Evolutionary conservation across 2,113 vertebrate genomes (phyloP), one percentile per base, ranked within the genome.

Genomic region (Pomatostomus ruficeps): DNA sequence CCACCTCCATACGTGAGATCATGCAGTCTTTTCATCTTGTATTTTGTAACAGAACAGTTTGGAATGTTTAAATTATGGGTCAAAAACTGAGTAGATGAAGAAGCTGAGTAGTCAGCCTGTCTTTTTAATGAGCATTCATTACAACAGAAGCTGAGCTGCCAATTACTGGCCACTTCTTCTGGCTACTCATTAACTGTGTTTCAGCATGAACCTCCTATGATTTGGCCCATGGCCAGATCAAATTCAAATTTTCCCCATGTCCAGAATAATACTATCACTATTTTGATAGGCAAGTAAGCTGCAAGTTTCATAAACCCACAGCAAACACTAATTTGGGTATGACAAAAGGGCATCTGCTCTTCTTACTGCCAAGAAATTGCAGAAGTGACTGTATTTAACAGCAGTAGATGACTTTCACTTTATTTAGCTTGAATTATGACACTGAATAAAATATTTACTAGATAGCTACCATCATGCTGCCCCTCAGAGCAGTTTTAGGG

Each of bases 131-230:
- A 95, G 75, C 67, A 10, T 75, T 91, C 1, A 0, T 46, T 92
- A 35, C 59, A 83, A 65, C 75, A 80, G 88, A 80, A 82, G 59
- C 63, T 58, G 62, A 94, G 59, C 82, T 90, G 82, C 88, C 85
- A 88, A 91, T 95, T 95, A 94, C 63, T 90, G 85, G 36, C 45
- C 36, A 29, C 85, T 93, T 82, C 83, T 89, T 77, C 78, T 95
- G 71, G 71, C 38, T 76, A 83, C 82, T 94, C 88, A 90, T 97
- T 93, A 96, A 76, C 38, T 65, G 43, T 51, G 29, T 93, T 93
- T 77, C 85, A 91, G 88, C 35, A 28, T 79, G 63, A 88, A 85
- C 33, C 14, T 76, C 45, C 89, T 62, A 62, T 20, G 36, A 72
- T 88, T 93, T 93, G 90, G 78, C 75, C 42, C 2, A 1, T 42